Conservation (phyloP, 1,140 invertebrate genomes). For the Orius insidiosus region DNA sequence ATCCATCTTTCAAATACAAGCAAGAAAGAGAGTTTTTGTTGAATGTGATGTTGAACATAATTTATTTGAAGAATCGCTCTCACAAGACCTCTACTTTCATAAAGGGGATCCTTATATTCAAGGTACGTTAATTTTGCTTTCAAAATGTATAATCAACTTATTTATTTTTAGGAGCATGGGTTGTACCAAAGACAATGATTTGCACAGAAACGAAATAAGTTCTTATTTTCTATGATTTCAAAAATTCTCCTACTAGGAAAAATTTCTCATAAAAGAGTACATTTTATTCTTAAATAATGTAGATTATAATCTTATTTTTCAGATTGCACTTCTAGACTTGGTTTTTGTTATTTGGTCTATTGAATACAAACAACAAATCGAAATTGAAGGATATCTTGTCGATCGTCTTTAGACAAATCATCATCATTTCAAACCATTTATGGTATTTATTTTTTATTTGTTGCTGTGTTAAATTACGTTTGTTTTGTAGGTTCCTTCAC, state of each 20-base stretch:
- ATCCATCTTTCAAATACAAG: no score
- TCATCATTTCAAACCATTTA: slow-evolving; percentile 16
- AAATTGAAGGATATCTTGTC: slow-evolving; percentile 15
- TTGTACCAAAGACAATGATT: slow-evolving; percentile 13
- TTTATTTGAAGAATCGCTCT: background rate
- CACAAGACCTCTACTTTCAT: slow-evolving; percentile 8
- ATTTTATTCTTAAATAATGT: no score
- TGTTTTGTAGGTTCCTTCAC: no score
- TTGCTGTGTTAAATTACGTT: background rate
- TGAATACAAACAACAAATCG: slow-evolving; percentile 17
- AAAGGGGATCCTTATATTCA: slow-evolving; percentile 14
- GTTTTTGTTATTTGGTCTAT: slow-evolving; percentile 17
- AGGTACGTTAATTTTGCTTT: slow-evolving; percentile 11
- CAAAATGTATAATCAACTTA: no score
- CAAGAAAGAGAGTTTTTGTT: no score
- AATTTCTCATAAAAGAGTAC: slow-evolving; percentile 9
- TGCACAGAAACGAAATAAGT: background rate
- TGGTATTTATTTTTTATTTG: slow-evolving; percentile 1
- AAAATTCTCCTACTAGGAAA: slow-evolving; percentile 12
- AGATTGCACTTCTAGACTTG: slow-evolving; percentile 17
- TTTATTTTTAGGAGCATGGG: slow-evolving; percentile 12
- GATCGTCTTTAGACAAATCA: slow-evolving; percentile 14
- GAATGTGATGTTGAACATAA: no score
- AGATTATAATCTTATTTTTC: background rate
- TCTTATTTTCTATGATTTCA: slow-evolving; percentile 10